These are phyloP conservation scores for Napeogenes sylphis DNA, from an alignment of 2,888 invertebrate species.

Conservation along the genomic window DNA sequence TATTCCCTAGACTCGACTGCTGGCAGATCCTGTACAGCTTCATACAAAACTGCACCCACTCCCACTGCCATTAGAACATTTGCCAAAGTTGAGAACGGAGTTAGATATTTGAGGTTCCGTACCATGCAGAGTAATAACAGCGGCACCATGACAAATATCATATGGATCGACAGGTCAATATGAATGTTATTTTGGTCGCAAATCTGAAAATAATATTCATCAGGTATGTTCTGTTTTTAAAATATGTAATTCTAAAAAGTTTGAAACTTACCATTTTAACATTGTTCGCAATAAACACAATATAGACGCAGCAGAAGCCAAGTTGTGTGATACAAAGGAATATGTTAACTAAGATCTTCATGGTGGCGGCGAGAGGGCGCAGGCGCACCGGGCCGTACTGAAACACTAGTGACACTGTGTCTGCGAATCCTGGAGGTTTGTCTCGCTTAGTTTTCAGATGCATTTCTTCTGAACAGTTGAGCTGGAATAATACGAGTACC, in stretches of 20 bases:
- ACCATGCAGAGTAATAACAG: slow-evolving; percentile 86
- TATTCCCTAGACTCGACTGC: slow-evolving; percentile 77
- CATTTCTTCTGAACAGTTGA: slow-evolving; percentile 84
- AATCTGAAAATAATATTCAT: slow-evolving; percentile 74
- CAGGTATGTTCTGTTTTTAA: background rate
- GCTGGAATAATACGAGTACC: slow-evolving; percentile 51
- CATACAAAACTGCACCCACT: slow-evolving; percentile 85
- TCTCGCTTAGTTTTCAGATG: slow-evolving; percentile 75
- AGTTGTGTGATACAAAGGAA: slow-evolving; percentile 97
- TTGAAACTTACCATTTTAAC: slow-evolving; percentile 80
- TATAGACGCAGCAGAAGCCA: slow-evolving; percentile 98
- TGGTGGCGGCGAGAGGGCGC: slow-evolving; percentile 78
- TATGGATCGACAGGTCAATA: slow-evolving; percentile 82
- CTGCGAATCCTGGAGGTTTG: slow-evolving; percentile 84
- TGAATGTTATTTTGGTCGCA: slow-evolving; percentile 80
- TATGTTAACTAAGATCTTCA: slow-evolving; percentile 86
- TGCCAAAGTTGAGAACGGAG: slow-evolving; percentile 94
- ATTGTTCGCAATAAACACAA: slow-evolving; percentile 95
- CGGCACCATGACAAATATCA: slow-evolving; percentile 84
- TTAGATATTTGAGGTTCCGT: slow-evolving; percentile 91
- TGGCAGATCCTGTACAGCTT: slow-evolving; percentile 85
- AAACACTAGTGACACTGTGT: slow-evolving; percentile 89
- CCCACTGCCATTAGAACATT: slow-evolving; percentile 89
- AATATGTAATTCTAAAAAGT: background rate
- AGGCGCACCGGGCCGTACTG: slow-evolving; percentile 82